Percentiles rank a stretch among this genome's conserved stretches.
Evolutionary conservation across 2,113 vertebrate genomes (phyloP).

Genomic region (Chaetodon trifascialis): DNA sequence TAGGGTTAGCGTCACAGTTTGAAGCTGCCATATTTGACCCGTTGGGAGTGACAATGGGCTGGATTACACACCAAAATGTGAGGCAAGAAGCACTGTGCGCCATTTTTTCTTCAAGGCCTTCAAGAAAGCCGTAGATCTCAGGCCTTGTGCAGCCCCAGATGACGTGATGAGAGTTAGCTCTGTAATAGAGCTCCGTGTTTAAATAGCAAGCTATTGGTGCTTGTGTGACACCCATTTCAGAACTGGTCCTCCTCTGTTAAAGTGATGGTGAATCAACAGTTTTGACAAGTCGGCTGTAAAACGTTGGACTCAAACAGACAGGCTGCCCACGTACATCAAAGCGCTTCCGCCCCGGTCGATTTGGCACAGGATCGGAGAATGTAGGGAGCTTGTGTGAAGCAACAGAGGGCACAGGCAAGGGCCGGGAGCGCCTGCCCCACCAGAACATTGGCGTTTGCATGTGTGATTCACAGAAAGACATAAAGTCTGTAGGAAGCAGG

Average conservation of each 20-base stretch:
- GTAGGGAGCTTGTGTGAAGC: conserved; percentile 73
- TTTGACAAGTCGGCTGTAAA: conserved; percentile 79
- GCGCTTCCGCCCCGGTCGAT: conserved; percentile 74
- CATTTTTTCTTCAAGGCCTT: conserved; percentile 3
- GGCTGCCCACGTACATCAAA: conserved; percentile 75
- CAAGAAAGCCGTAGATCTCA: conserved; percentile 18
- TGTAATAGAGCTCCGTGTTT: conserved; percentile 80
- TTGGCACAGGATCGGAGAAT: conserved; percentile 81
- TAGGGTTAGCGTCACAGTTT: too few relatives aligned
- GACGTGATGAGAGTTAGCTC: conserved; percentile 61
- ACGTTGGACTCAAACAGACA: conserved; percentile 64
- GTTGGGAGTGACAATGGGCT: too few relatives aligned
- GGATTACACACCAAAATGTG: neutral
- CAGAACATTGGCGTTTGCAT: conserved; percentile 29
- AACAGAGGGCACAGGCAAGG: conserved; percentile 55
- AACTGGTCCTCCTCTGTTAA: conserved; percentile 69
- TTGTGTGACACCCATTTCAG: conserved; percentile 80
- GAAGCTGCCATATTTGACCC: too few relatives aligned
- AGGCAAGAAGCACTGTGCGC: neutral
- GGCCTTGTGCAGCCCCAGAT: neutral
- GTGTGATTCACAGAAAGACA: neutral
- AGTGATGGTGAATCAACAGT: conserved; percentile 79
- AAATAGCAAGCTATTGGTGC: conserved; percentile 74
- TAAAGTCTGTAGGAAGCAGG: neutral
- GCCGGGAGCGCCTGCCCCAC: conserved; percentile 39